Percentiles rank a stretch among this genome's conserved stretches.
Conservation (phyloP, 2,113 vertebrate genomes). For the Mus spicilegus region DNA sequence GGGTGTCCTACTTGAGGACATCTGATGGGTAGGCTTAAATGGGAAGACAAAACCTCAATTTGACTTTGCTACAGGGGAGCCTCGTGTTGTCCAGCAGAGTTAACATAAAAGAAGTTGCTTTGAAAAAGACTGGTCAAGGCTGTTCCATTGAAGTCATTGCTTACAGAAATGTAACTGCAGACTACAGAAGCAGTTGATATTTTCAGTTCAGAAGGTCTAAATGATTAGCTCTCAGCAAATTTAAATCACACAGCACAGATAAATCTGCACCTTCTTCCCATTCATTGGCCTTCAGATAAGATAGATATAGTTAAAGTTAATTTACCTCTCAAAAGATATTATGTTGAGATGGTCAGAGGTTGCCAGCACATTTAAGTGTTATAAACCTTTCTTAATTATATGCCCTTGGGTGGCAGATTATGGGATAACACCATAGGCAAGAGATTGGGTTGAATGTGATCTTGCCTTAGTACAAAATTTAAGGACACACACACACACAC, state of each 20-base stretch:
- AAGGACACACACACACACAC: background rate
- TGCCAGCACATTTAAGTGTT: background rate
- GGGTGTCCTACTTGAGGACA: background rate
- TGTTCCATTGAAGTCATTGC: constrained; percentile 21
- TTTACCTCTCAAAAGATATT: background rate
- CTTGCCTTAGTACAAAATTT: background rate
- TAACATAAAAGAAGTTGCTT: constrained; percentile 30
- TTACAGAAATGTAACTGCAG: background rate
- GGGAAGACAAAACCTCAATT: constrained; percentile 19
- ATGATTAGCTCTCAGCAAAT: background rate
- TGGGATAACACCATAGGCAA: background rate
- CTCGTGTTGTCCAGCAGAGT: background rate
- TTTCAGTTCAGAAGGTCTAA: constrained; percentile 21
- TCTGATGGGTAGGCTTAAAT: background rate
- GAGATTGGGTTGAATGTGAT: background rate
- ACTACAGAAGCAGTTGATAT: background rate
- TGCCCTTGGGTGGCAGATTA: background rate
- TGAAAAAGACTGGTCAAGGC: background rate
- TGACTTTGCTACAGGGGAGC: background rate
- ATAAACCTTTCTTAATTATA: background rate
- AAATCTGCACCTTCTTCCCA: background rate
- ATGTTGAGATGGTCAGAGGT: background rate
- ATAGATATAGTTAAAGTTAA: background rate
- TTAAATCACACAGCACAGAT: background rate
- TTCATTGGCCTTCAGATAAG: background rate